Conservation (phyloP, 2,888 invertebrate species). For the Xestobium rufovillosum region DNA sequence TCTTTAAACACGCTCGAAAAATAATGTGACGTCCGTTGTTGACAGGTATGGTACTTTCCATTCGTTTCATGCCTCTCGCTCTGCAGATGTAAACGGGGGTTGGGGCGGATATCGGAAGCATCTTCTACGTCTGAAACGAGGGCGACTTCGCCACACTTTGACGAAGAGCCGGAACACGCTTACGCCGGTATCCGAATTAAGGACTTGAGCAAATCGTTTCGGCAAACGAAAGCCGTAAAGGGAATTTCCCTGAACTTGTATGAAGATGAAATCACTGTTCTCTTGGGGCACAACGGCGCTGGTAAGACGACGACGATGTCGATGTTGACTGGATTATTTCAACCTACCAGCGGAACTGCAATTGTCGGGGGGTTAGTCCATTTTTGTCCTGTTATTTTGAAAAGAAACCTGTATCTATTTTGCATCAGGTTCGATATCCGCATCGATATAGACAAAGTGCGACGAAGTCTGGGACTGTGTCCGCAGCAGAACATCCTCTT, state of each 20-base stretch:
- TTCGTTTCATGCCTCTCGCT: too few relatives aligned
- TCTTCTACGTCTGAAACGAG: too few relatives aligned
- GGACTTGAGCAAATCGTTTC: conserved; percentile 53
- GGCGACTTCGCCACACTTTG: too few relatives aligned
- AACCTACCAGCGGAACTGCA: conserved; percentile 57
- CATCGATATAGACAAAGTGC: conserved; percentile 50
- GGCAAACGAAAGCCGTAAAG: conserved; percentile 49
- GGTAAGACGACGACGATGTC: conserved; percentile 87
- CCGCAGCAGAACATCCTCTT: conserved; percentile 76
- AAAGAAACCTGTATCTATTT: too few relatives aligned
- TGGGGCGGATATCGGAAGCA: too few relatives aligned
- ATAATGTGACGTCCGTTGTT: too few relatives aligned
- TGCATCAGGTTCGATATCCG: conserved; percentile 59
- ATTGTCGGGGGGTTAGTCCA: conserved; percentile 57
- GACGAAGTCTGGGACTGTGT: conserved; percentile 63
- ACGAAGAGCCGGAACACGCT: conserved; percentile 41
- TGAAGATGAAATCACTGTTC: conserved; percentile 73
- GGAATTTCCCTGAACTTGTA: conserved; percentile 66
- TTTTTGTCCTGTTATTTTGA: too few relatives aligned
- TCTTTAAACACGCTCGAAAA: too few relatives aligned
- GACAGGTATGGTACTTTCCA: too few relatives aligned
- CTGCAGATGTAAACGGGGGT: too few relatives aligned
- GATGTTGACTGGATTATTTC: conserved; percentile 69
- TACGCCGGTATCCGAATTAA: conserved; percentile 43
- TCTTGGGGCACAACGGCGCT: conserved; percentile 73